phyloP scores from a whole-genome alignment of 2,113 vertebrate species.

The Sterrhoptilus dennistouni region DNA sequence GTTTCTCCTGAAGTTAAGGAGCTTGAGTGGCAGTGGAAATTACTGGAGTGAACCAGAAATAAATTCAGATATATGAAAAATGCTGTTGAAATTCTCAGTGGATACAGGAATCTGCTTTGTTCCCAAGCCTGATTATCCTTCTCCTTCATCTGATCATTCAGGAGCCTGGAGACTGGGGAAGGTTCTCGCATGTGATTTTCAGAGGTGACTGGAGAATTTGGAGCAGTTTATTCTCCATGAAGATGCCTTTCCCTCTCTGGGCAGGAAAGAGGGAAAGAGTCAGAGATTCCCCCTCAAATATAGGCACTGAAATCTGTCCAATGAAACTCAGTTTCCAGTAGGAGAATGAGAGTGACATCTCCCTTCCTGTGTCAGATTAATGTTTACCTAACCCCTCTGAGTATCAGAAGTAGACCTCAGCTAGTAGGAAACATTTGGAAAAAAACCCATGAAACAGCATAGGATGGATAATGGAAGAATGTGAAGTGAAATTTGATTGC shows the following conservation, averaged over 20 bases:
- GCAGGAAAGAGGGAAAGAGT: neutral
- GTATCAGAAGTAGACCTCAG: neutral
- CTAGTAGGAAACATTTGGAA: neutral
- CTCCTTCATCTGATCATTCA: neutral
- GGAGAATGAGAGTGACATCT: neutral
- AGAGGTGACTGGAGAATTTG: neutral
- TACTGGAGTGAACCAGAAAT: neutral
- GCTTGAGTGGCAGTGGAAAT: neutral
- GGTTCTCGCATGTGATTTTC: neutral
- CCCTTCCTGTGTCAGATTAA: neutral
- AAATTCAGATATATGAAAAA: neutral
- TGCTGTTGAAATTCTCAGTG: neutral
- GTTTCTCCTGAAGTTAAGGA: neutral
- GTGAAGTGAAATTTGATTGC: neutral
- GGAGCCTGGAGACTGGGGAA: neutral
- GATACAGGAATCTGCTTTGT: neutral
- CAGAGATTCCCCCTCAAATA: neutral
- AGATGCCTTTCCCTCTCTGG: neutral
- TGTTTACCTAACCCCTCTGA: neutral
- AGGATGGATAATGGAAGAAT: neutral
- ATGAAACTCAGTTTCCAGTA: neutral
- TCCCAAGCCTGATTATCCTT: neutral
- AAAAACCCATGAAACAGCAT: neutral
- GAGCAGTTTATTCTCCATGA: neutral
- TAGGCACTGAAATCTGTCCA: neutral